Base-by-base conservation (phyloP, 2,888 invertebrate species). In the Diplolepis rosae region DNA sequence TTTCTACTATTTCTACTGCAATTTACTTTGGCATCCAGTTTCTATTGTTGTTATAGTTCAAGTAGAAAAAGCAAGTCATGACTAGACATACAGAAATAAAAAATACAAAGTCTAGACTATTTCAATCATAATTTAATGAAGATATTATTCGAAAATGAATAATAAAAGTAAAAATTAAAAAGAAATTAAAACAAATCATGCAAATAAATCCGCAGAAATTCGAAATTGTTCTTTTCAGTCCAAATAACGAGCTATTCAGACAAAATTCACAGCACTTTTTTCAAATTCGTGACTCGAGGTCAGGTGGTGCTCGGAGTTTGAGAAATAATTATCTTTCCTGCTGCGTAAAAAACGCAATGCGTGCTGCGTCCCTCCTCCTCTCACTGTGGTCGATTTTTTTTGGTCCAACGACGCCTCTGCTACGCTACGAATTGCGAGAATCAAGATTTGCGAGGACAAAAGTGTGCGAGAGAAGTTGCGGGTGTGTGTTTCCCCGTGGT, bases 311-410 rank as follows among this genome's bases (percentile, higher is more conserved):
- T 74, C 65, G 73, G 70, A 45, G 67, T 69, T 74, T 76, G 77
- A 74, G 45, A 79, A 79, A 79, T 79, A 78, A 82, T 82, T 81
- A 82, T 78, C 82, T 77, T 73, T 78, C 70, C 52, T 67, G 75
- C 77, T 70, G 82, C 79, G 80, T 81, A 56, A 66, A 70, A 69
- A n/a, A n/a, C 74, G 71, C 72, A 71, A 24, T 69, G 69, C 71
- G 72, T 71, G 72, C 67, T 69, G 66, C 66, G 69, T 71, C 68
- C 70, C 42, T 66, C 52, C 39, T 71, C 45, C 45, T 61, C 54
- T 28, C 35, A 56, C 32, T 22, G 65, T 35, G 7, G 18, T 18
- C 13, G n/a, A 50, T 51, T 52, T 67, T 66, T 67, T 22, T 24
- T 28, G 22, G 32, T 51, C 27, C 50, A 50, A 48, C 35, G 22